phyloP scores from a whole-genome alignment of 2,113 vertebrate genomes.

The Hyla sarda region DNA sequence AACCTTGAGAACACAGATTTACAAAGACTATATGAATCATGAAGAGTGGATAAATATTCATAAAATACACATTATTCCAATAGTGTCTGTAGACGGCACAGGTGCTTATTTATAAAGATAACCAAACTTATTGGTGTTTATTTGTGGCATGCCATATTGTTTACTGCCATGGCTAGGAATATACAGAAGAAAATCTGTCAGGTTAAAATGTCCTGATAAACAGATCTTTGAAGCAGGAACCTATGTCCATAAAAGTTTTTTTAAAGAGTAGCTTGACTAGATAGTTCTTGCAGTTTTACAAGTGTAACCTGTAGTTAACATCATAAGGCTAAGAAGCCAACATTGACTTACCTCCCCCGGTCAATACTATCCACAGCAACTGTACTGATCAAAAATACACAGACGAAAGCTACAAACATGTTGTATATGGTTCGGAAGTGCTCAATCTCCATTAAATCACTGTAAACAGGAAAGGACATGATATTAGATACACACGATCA shows the following conservation, averaged over 20 bases:
- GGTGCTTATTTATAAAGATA: neutral
- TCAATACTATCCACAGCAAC: slow-evolving; percentile 83
- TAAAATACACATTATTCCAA: neutral
- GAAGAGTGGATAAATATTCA: neutral
- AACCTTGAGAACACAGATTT: neutral
- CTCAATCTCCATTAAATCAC: slow-evolving; percentile 84
- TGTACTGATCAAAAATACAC: slow-evolving; percentile 82
- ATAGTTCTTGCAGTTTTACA: no score
- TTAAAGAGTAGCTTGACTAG: no score
- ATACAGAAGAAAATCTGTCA: no score
- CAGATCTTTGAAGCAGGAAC: no score
- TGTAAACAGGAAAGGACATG: slow-evolving; percentile 51
- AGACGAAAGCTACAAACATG: slow-evolving; percentile 83
- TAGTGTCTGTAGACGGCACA: neutral
- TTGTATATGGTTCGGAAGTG: slow-evolving; percentile 89
- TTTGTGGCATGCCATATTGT: neutral
- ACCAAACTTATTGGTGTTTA: neutral
- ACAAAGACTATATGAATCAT: neutral
- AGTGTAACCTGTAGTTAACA: neutral
- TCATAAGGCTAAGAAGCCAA: neutral
- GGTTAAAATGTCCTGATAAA: no score
- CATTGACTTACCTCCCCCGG: slow-evolving; percentile 78
- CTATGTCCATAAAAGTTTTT: no score
- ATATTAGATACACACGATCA: neutral
- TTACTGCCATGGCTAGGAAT: no score